Percentiles rank a stretch among this genome's conserved stretches.
phyloP scores from a whole-genome alignment of 1,140 invertebrate genomes.

The Dryas iulia region DNA sequence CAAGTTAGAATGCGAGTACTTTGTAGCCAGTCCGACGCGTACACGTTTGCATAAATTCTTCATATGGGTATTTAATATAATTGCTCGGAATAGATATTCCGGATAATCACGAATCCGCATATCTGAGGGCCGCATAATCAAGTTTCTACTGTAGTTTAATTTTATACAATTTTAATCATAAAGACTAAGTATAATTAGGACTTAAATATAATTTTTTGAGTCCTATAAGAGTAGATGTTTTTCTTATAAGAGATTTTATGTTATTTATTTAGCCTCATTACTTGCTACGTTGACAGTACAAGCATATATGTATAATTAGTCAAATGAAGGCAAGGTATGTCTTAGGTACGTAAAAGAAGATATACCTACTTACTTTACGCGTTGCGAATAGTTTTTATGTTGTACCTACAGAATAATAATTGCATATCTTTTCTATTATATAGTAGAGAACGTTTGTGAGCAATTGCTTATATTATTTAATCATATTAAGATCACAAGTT shows the following conservation, averaged over 20 bases:
- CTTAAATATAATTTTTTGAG: not conserved
- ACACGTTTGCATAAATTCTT: no score
- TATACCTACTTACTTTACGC: not conserved
- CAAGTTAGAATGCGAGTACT: no score
- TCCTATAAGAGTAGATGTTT: not conserved
- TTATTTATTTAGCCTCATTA: constrained; percentile 14
- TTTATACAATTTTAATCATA: not conserved
- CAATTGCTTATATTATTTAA: no score
- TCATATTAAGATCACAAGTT: no score
- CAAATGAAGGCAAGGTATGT: constrained; percentile 18
- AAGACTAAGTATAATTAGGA: not conserved
- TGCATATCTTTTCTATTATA: not conserved
- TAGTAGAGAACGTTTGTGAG: no score
- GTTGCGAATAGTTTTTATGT: not conserved
- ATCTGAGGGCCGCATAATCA: no score
- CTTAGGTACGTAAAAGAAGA: not conserved
- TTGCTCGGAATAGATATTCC: no score
- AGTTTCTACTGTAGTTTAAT: no score
- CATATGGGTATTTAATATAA: no score
- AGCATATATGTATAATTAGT: constrained; percentile 14
- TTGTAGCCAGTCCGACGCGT: no score
- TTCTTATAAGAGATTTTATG: not conserved
- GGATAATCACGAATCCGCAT: no score
- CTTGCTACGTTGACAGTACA: constrained; percentile 6
- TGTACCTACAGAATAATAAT: not conserved